Evolutionary conservation across 2,113 vertebrate species (phyloP), one percentile per base, ranked within the genome.

Genomic region (Gopherus evgoodei): DNA sequence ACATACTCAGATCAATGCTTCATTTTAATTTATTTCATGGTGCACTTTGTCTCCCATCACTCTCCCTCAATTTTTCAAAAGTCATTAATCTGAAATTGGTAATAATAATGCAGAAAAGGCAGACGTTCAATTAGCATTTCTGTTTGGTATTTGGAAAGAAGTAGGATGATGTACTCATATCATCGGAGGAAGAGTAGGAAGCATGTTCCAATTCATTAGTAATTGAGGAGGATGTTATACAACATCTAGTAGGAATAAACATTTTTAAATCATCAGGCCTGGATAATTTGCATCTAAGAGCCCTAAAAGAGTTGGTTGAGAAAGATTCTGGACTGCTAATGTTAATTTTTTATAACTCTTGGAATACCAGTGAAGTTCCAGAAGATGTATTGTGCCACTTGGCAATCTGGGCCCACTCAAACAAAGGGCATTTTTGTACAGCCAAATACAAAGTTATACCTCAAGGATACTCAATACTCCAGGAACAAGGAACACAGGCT

Each of bases 1-100:
- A 94, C 92, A 96, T 9, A 89, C 91, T 91, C 91, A 87, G 3
- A 62, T 87, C 65, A n/a, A 42, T 38, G 86, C 81, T 90, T 87
- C 65, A 81, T 8, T 91, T 91, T 56, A 88, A 93, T 29, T 85
- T n/a, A 19, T 4, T 69, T 53, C 62, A 83, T 38, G 25, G 42
- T 49, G 54, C 47, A 59, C 31, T 84, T 49, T 38, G 65, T 17
- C 89, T 90, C 78, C 57, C 93, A 84, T 57, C 35, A 42, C 88
- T 14, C 25, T 92, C 44, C 42, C 11, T 84, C 87, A 78, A 38
- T 95, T 69, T 93, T 56, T 92, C 57, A 54, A 42, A 52, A 79
- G 75, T 44, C 44, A 44, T 44, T 81, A 96, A 93, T 17, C 27
- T 47, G 24, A 76, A 42, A 76, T 76, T 76, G 38, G n/a, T 22